A percentile compares a stretch with the other conserved stretches of the same genome.
phyloP scores from a whole-genome alignment of 2,797 vertebrate genomes.

The Ctenosaura bakeri region DNA sequence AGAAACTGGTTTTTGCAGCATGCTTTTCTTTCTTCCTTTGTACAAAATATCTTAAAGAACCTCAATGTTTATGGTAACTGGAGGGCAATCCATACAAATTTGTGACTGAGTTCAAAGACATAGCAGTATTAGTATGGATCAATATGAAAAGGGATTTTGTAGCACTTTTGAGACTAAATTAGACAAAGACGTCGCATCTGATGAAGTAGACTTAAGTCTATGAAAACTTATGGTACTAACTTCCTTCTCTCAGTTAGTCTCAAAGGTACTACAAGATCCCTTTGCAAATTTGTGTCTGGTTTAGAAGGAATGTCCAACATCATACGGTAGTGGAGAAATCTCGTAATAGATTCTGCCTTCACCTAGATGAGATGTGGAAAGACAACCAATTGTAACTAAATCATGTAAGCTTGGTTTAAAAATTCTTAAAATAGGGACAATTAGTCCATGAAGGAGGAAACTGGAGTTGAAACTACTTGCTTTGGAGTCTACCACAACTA shows the following conservation, averaged over 20 bases:
- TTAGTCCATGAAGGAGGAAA: too few species aligned
- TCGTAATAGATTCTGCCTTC: conserved; percentile 67
- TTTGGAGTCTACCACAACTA: too few species aligned
- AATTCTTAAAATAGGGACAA: not conserved
- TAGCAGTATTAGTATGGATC: too few species aligned
- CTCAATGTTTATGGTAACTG: conserved; percentile 71
- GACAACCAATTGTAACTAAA: conserved; percentile 36
- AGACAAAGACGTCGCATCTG: too few species aligned
- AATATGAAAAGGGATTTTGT: too few species aligned
- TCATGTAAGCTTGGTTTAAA: not conserved
- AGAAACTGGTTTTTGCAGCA: conserved; percentile 72
- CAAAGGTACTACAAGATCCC: not conserved
- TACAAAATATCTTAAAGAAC: conserved; percentile 73
- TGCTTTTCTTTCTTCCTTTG: conserved; percentile 78
- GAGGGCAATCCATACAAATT: conserved; percentile 58
- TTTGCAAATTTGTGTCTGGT: conserved; percentile 54
- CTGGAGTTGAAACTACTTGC: not conserved
- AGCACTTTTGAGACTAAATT: too few species aligned
- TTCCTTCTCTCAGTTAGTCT: too few species aligned
- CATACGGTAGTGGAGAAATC: conserved; percentile 48
- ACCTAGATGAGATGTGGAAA: conserved; percentile 51
- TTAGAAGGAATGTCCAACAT: conserved; percentile 68
- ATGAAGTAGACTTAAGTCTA: too few species aligned
- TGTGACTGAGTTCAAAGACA: conserved; percentile 45
- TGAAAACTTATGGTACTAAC: too few species aligned